Conservation (phyloP, 2,113 vertebrate genomes). For the Thunnus thynnus region DNA sequence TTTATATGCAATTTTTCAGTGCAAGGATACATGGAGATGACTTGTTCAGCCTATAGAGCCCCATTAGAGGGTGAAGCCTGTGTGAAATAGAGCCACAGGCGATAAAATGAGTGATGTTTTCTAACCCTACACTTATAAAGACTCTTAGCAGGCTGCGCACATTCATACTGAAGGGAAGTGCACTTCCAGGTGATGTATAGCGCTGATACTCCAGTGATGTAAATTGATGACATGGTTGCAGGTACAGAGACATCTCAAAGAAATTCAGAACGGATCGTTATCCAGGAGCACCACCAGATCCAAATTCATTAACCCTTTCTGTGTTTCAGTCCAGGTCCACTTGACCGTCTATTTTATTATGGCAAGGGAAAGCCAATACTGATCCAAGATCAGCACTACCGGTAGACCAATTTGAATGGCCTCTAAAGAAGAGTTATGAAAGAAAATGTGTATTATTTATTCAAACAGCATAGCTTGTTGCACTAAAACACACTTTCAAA, state of each 20-base stretch:
- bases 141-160: neutral
- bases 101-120: slow-evolving; percentile 12
- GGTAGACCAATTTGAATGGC: neutral
- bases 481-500: neutral
- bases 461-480: neutral
- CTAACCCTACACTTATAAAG: slow-evolving; percentile 1
- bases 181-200: slow-evolving; percentile 38
- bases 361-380: neutral
- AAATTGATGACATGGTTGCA: slow-evolving; percentile 35
- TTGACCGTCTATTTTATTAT: slow-evolving; percentile 45
- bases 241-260: neutral
- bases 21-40: neutral
- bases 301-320: slow-evolving; percentile 37
- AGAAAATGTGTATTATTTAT: neutral
- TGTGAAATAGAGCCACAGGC: slow-evolving; percentile 26
- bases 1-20: neutral
- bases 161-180: slow-evolving; percentile 17
- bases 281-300: neutral
- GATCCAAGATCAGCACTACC: neutral
- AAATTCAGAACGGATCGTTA: slow-evolving; percentile 9
- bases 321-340: slow-evolving; percentile 9
- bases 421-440: neutral
- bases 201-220: slow-evolving; percentile 11
- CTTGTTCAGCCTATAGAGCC: neutral
- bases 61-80: slow-evolving; percentile 9